A percentile compares a stretch with the other conserved stretches of the same genome.
These are phyloP conservation scores for Lepidostoma basale DNA, from an alignment of 1,140 invertebrate species.

Conservation along the genomic window DNA sequence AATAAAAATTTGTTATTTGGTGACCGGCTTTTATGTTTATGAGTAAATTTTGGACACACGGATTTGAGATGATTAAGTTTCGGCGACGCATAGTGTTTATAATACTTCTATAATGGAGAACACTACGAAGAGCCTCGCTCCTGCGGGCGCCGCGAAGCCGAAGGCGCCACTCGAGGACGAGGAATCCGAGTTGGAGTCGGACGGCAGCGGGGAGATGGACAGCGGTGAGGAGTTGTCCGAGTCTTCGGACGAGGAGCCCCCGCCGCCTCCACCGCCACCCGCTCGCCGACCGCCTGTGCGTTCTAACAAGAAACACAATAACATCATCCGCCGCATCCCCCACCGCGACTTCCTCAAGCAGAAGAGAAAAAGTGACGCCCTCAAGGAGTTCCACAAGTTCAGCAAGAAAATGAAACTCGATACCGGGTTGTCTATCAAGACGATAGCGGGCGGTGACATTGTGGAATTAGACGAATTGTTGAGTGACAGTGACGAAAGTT, in stretches of 20 bases:
- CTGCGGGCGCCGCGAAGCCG: constrained; percentile 48
- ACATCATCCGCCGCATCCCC: constrained; percentile 11
- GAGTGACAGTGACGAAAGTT: constrained; percentile 52
- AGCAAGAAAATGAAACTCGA: constrained; percentile 61
- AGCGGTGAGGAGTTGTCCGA: constrained; percentile 50
- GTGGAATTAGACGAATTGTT: constrained; percentile 60
- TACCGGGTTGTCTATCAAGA: constrained; percentile 58
- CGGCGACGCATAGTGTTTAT: constrained; percentile 37
- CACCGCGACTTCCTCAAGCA: constrained; percentile 30
- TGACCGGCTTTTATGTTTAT: constrained; percentile 12
- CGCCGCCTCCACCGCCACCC: constrained; percentile 50
- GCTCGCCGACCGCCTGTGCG: constrained; percentile 49
- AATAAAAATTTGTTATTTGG: background rate
- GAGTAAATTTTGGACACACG: background rate
- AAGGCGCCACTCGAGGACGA: constrained; percentile 48
- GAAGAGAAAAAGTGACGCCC: constrained; percentile 59
- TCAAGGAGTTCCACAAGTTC: constrained; percentile 59
- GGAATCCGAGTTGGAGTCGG: constrained; percentile 50
- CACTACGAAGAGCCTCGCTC: constrained; percentile 48
- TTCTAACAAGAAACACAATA: constrained; percentile 50
- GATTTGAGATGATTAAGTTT: constrained; percentile 26
- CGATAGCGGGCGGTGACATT: constrained; percentile 58
- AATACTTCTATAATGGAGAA: constrained; percentile 48
- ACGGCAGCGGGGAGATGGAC: constrained; percentile 54
- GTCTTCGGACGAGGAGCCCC: constrained; percentile 48